A percentile compares a stretch with the other conserved stretches of the same genome.
Conservation (phyloP, 2,797 vertebrate genomes). For the Carcharodon carcharias region DNA sequence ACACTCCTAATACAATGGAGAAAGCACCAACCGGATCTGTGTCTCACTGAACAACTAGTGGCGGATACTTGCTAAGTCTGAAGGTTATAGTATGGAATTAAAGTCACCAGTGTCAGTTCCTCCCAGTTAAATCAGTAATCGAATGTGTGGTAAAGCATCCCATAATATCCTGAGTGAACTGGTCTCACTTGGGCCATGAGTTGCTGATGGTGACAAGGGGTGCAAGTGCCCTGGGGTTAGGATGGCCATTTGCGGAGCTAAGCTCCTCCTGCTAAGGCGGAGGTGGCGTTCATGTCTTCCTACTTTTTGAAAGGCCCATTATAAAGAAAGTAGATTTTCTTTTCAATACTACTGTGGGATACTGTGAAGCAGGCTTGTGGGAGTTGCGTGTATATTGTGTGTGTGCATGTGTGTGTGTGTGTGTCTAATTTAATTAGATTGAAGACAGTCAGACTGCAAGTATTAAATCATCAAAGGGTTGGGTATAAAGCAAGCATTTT, state of each 20-base stretch:
- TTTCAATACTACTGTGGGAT: too few species aligned
- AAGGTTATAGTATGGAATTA: not conserved
- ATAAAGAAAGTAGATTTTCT: too few species aligned
- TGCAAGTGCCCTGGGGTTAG: not conserved
- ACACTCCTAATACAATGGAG: not conserved
- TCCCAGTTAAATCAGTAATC: not conserved
- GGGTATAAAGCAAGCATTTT: too few species aligned
- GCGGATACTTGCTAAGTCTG: not conserved
- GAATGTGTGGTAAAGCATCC: not conserved
- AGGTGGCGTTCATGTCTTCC: too few species aligned
- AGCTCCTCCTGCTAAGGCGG: not conserved
- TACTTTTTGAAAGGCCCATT: too few species aligned
- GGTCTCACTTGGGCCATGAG: too few species aligned
- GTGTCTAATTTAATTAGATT: too few species aligned
- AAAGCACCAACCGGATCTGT: not conserved
- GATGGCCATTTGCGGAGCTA: not conserved
- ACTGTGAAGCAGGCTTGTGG: too few species aligned
- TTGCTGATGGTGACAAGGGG: not conserved
- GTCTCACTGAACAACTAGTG: not conserved
- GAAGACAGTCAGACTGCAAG: too few species aligned
- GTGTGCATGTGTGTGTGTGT: too few species aligned
- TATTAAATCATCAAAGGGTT: too few species aligned
- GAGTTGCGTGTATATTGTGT: too few species aligned
- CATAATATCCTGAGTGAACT: not conserved
- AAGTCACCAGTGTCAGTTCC: not conserved